Conservation (phyloP, 2,113 vertebrate species). For the Megalops atlanticus region DNA sequence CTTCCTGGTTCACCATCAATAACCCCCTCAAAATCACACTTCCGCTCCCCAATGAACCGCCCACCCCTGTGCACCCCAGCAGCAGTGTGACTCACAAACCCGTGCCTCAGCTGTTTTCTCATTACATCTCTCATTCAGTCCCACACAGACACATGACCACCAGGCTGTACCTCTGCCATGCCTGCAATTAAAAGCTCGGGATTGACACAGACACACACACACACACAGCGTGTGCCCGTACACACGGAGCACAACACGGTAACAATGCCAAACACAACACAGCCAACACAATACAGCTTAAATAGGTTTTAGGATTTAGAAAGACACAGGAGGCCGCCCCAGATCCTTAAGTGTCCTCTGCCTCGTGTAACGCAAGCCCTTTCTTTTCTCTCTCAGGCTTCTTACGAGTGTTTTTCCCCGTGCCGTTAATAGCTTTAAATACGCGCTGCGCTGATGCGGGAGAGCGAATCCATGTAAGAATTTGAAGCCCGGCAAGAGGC, state of each 20-base stretch:
- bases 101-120: not conserved
- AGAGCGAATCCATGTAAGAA: not conserved
- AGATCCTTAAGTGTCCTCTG: not conserved
- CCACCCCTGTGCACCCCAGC: not conserved
- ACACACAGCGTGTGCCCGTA: not conserved
- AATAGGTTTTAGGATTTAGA: not conserved
- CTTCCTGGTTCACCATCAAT: not conserved
- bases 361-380: not conserved
- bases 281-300: not conserved
- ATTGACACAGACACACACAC: not conserved
- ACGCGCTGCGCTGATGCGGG: not conserved
- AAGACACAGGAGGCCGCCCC: not conserved
- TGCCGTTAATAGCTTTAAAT: not conserved
- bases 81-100: not conserved
- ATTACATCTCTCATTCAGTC: not conserved
- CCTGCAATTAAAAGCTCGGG: not conserved
- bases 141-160: too few relatives aligned
- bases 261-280: not conserved
- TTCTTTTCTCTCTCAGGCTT: not conserved
- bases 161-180: too few relatives aligned
- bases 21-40: not conserved
- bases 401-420: not conserved
- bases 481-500: not conserved
- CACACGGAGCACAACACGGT: not conserved
- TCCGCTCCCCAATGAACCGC: not conserved